phyloP scores from a whole-genome alignment of 2,113 vertebrate species.

The Bambusicola thoracicus region DNA sequence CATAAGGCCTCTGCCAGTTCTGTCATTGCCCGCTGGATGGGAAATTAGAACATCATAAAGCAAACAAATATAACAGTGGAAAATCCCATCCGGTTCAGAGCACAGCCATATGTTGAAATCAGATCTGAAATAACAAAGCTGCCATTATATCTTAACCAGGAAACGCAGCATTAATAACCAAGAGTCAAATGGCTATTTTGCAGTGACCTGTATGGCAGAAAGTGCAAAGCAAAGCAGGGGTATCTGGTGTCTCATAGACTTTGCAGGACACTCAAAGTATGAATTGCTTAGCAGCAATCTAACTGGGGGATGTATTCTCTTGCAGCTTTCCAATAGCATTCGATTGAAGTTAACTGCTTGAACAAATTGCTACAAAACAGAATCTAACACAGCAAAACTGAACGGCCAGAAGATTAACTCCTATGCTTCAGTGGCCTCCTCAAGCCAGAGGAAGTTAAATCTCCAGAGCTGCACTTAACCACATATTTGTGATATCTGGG shows the following conservation, averaged over 20 bases:
- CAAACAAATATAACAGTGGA: not conserved
- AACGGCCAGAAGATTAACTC: not conserved
- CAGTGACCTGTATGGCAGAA: accelerated
- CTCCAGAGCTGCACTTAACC: not conserved
- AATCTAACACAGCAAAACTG: not conserved
- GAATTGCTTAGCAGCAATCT: not conserved
- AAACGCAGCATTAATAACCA: not conserved
- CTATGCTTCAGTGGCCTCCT: not conserved
- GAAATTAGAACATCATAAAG: not conserved
- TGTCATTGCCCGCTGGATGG: not conserved
- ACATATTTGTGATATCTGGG: not conserved
- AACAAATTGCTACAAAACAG: not conserved
- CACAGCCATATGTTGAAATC: not conserved
- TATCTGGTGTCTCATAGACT: not conserved
- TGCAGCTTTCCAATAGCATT: not conserved
- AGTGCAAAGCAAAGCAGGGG: not conserved
- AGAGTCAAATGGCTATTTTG: not conserved
- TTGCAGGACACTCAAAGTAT: not conserved
- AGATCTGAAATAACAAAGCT: not conserved
- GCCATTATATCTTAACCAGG: not conserved
- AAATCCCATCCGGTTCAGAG: not conserved
- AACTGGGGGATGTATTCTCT: not conserved
- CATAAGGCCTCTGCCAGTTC: not conserved
- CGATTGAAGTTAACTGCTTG: not conserved
- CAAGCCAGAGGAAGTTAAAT: not conserved